These are phyloP conservation scores for Hydroisotoma schaefferi DNA, from an alignment of 2,888 invertebrate genomes.

Conservation along the genomic window DNA sequence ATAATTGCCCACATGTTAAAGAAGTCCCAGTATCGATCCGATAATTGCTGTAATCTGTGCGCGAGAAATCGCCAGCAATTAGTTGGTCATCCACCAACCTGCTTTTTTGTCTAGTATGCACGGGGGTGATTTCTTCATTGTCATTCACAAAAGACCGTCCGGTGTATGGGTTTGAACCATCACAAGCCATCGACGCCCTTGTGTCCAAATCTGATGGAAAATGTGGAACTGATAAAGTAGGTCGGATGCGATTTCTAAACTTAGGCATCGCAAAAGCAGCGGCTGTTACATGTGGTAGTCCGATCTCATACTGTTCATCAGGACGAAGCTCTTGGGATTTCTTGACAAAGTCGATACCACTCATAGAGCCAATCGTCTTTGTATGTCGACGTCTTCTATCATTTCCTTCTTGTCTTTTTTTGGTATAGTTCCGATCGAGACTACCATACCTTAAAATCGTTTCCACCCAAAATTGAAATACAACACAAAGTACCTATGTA, in stretches of 20 bases:
- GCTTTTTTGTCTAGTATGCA: too few relatives aligned
- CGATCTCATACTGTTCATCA: constrained; percentile 46
- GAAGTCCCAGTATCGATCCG: too few relatives aligned
- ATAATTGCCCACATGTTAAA: too few relatives aligned
- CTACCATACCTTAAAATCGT: constrained; percentile 58
- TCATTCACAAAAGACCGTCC: too few relatives aligned
- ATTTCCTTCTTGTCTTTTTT: constrained; percentile 33
- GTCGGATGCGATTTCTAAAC: neutral
- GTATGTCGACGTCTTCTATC: constrained; percentile 42
- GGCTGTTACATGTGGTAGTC: constrained; percentile 35
- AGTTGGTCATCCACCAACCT: too few relatives aligned
- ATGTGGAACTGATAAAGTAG: neutral
- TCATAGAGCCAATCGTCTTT: constrained; percentile 45
- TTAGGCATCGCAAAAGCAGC: neutral
- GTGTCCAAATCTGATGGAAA: neutral
- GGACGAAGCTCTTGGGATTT: constrained; percentile 33
- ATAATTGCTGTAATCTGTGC: too few relatives aligned
- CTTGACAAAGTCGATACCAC: constrained; percentile 35
- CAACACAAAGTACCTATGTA: too few relatives aligned
- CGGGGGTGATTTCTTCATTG: too few relatives aligned
- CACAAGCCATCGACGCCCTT: too few relatives aligned
- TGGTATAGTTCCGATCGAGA: constrained; percentile 55
- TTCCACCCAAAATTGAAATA: too few relatives aligned
- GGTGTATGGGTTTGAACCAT: too few relatives aligned
- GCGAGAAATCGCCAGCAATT: too few relatives aligned